phyloP scores from a whole-genome alignment of 2,888 invertebrate genomes.

The Drosophila kokeensis region DNA sequence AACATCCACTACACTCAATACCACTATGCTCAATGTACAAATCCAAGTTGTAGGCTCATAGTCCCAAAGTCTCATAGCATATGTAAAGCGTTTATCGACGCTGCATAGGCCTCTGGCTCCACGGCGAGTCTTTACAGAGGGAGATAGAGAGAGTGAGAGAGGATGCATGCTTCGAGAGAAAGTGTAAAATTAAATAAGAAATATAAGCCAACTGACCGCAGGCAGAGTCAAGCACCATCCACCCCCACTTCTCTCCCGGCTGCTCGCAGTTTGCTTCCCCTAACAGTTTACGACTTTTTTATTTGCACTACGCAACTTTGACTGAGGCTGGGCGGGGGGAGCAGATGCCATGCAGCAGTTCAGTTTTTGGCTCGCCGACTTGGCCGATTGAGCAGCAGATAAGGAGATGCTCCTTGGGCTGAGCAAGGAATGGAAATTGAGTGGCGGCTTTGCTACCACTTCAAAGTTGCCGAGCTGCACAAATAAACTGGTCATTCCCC shows the following conservation, averaged over 20 bases:
- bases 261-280: neutral
- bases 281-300: constrained; percentile 65
- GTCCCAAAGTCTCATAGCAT: constrained; percentile 36
- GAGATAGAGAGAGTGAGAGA: neutral
- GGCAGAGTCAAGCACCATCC: constrained; percentile 26
- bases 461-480: constrained; percentile 48
- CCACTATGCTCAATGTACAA: neutral
- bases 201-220: constrained; percentile 74
- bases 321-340: neutral
- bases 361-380: constrained; percentile 37
- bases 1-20: neutral
- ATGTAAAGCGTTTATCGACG: constrained; percentile 52
- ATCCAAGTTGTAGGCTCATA: constrained; percentile 10
- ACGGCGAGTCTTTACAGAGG: neutral
- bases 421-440: neutral
- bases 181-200: constrained; percentile 75
- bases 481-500: constrained; percentile 37
- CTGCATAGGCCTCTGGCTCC: constrained; percentile 10
- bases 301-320: constrained; percentile 61
- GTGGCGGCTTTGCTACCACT: constrained; percentile 53
- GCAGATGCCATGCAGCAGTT: constrained; percentile 45
- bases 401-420: constrained; percentile 11
- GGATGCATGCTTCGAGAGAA: constrained; percentile 25
- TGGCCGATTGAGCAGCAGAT: constrained; percentile 56
- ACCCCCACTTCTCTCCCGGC: neutral